A percentile compares a stretch with the other conserved stretches of the same genome.
Conservation (phyloP, 2,113 vertebrate species). For the Microcebus jonahi region DNA sequence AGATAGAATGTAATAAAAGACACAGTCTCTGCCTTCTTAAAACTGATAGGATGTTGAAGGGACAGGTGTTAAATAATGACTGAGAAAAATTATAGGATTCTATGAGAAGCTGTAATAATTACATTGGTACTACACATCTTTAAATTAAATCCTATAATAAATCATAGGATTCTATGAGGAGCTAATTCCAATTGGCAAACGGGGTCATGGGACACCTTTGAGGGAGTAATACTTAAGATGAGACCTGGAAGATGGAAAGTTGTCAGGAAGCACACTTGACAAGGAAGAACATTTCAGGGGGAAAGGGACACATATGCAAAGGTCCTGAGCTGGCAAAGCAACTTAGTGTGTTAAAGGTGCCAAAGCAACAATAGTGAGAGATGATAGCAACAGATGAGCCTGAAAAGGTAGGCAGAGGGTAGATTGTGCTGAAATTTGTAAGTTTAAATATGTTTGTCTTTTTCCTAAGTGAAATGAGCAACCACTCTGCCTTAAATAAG, state of each 20-base stretch:
- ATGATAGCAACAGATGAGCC: neutral
- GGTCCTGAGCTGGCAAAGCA: neutral
- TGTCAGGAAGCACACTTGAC: neutral
- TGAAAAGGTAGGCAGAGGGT: neutral
- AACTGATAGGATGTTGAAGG: neutral
- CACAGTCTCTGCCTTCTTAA: neutral
- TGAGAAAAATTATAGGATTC: constrained; percentile 21
- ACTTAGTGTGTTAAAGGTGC: neutral
- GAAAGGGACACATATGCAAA: neutral
- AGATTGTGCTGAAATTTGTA: neutral
- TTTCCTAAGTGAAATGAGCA: constrained; percentile 4
- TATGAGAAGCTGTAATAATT: neutral
- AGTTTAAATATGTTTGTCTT: neutral
- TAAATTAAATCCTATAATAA: too few species aligned
- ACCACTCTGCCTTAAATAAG: neutral
- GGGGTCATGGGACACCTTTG: neutral
- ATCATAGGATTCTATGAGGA: neutral
- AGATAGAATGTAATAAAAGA: neutral
- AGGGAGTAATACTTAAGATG: neutral
- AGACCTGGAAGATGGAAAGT: neutral
- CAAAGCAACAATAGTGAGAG: neutral
- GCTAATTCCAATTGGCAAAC: neutral
- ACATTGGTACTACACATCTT: too few species aligned
- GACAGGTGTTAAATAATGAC: neutral
- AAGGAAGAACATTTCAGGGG: neutral